Conservation (phyloP, 2,797 vertebrate species). For the Mormyrops boulengeri region DNA sequence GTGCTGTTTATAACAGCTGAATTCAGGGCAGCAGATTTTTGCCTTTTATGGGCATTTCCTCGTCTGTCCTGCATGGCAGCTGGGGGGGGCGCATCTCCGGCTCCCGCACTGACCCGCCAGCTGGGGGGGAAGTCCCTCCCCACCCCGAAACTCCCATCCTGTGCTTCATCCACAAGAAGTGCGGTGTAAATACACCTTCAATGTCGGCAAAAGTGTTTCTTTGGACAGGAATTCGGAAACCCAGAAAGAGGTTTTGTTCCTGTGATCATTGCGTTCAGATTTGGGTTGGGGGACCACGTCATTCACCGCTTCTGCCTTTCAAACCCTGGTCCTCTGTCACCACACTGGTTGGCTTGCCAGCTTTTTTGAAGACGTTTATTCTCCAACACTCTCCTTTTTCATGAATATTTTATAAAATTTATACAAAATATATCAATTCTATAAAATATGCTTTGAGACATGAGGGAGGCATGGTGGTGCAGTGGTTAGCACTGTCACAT, state of each 20-base stretch:
- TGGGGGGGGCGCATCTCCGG: constrained; percentile 40
- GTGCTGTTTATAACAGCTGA: constrained; percentile 83
- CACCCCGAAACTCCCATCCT: constrained; percentile 30
- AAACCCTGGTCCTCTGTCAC: background rate
- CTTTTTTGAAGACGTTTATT: background rate
- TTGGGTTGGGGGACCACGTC: constrained; percentile 43
- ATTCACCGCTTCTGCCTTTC: constrained; percentile 16
- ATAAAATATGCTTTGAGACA: background rate
- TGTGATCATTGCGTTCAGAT: constrained; percentile 50
- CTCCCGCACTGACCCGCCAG: constrained; percentile 29
- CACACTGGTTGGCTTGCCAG: background rate
- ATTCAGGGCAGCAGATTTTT: constrained; percentile 58
- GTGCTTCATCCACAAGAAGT: constrained; percentile 40
- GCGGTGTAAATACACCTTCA: constrained; percentile 47
- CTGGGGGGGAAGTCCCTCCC: background rate
- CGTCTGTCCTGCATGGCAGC: constrained; percentile 73
- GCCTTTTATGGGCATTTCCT: constrained; percentile 83
- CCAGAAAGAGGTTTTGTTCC: constrained; percentile 55
- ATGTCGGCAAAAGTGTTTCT: constrained; percentile 40
- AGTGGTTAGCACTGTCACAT: no score
- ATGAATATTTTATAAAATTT: background rate
- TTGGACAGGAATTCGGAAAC: constrained; percentile 33
- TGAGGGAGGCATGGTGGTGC: no score
- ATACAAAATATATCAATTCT: background rate
- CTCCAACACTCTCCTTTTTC: background rate